Evolutionary conservation across 1,140 invertebrate genomes (phyloP), one percentile per base, ranked within the genome.

Genomic region (Phenacoccus solenopsis): DNA sequence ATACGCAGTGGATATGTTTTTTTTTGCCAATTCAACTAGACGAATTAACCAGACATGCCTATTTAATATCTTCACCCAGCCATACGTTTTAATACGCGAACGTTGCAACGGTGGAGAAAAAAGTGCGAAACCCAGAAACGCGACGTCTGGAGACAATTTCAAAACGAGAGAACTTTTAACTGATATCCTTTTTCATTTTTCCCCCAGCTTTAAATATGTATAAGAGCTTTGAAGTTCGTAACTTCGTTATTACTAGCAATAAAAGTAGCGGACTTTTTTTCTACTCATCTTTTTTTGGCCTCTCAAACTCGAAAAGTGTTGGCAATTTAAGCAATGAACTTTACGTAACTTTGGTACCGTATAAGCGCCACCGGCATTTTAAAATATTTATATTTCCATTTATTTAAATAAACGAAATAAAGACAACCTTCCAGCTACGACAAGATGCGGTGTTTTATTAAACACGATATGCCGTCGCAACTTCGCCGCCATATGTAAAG

Each of bases 341-440:
- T 49, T 10, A n/a, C 20, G 38, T 49, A 49, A 16, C 38, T 16
- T n/a, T 2, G 38, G 38, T 49, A 49, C 38, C 20, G 20, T 32
- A 32, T 49, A 49, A 49, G 38, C 38, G 38, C 38, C 38, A n/a
- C 38, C 38, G 16, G 38, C 12, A 49, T 49, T 49, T n/a, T 49
- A 49, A 49, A 49, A 49, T 49, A 49, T 49, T 49, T 49, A 49
- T 49, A 49, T 49, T 49, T 49, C 38, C 38, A 49, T 49, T 49
- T 49, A 49, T 49, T 49, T 49, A 49, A 49, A 49, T 49, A 49
- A 49, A 49, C 38, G 12, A 49, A 49, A 49, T 49, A 49, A 49
- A 49, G 4, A 49, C 38, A 49, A 49, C 5, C 38, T 49, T 49
- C 4, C 38, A 49, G 38, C 38, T 16, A 49, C 20, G 38, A 49